Evolutionary conservation across 2,888 invertebrate genomes (phyloP).

Genomic region (Globia sparganii): DNA sequence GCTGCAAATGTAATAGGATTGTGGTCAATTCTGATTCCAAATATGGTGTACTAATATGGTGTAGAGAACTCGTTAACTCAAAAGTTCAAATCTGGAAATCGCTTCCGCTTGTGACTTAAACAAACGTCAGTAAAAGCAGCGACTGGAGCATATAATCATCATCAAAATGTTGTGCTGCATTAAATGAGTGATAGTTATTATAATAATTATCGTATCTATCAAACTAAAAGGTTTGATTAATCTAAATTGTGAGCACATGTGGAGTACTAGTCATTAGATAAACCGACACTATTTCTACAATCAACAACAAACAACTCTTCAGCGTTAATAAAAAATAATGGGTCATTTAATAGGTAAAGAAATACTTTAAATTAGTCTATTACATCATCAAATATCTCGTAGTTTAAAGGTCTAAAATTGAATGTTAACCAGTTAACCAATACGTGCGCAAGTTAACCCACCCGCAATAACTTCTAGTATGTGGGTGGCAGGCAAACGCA

Average conservation of each 20-base stretch:
- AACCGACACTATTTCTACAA: not conserved
- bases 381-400: not conserved
- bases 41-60: not conserved
- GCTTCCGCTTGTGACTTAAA: conserved; percentile 40
- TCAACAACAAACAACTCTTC: not conserved
- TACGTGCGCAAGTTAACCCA: conserved; percentile 39
- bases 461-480: conserved; percentile 23
- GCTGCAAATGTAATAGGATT: conserved; percentile 17
- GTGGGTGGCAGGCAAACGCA: conserved; percentile 50
- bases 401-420: conserved; percentile 7
- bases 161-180: conserved; percentile 54
- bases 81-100: not conserved
- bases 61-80: no score
- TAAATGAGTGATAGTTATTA: conserved; percentile 48
- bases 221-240: conserved; percentile 51
- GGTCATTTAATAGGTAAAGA: not conserved
- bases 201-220: conserved; percentile 47
- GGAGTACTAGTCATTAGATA: conserved; percentile 9
- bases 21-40: conserved; percentile 6
- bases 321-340: not conserved
- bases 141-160: conserved; percentile 52
- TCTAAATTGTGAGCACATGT: conserved; percentile 37
- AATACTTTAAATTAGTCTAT: not conserved
- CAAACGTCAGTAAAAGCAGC: conserved; percentile 33
- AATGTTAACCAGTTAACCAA: conserved; percentile 19